These are phyloP conservation scores for Osmerus mordax DNA, from an alignment of 2,113 vertebrate genomes.

Conservation along the genomic window DNA sequence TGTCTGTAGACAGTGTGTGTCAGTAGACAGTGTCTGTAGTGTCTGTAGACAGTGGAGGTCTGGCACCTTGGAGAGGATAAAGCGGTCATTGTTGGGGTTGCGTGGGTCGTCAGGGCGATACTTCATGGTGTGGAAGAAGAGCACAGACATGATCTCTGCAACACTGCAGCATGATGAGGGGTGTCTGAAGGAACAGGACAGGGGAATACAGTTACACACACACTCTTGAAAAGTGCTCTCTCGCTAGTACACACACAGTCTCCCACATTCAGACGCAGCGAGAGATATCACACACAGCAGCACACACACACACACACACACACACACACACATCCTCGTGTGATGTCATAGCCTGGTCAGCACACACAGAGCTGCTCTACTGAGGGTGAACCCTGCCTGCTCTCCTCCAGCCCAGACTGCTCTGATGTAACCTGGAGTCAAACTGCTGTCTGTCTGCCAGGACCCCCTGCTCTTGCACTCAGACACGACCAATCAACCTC, in stretches of 20 bases:
- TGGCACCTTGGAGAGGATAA: constrained; percentile 91
- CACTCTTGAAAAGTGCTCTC: neutral
- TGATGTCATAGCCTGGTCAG: neutral
- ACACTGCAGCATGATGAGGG: constrained; percentile 94
- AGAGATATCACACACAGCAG: neutral
- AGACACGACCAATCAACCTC: no score
- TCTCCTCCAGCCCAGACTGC: no score
- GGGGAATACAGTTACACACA: neutral
- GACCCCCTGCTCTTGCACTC: no score
- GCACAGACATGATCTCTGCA: constrained; percentile 92
- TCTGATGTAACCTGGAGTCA: no score
- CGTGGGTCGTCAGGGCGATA: constrained; percentile 87
- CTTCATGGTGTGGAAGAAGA: constrained; percentile 93
- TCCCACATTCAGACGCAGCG: neutral
- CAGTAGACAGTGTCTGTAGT: no score
- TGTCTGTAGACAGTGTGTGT: no score
- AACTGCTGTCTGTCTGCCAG: no score
- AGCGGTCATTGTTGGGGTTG: constrained; percentile 89
- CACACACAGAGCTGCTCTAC: neutral
- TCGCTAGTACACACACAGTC: neutral
- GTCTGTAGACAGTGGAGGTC: neutral
- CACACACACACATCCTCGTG: neutral
- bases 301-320: neutral
- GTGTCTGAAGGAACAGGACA: constrained; percentile 58
- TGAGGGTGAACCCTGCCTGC: neutral